Evolutionary conservation across 2,113 vertebrate species (phyloP).

Genomic region (Amia ocellicauda): DNA sequence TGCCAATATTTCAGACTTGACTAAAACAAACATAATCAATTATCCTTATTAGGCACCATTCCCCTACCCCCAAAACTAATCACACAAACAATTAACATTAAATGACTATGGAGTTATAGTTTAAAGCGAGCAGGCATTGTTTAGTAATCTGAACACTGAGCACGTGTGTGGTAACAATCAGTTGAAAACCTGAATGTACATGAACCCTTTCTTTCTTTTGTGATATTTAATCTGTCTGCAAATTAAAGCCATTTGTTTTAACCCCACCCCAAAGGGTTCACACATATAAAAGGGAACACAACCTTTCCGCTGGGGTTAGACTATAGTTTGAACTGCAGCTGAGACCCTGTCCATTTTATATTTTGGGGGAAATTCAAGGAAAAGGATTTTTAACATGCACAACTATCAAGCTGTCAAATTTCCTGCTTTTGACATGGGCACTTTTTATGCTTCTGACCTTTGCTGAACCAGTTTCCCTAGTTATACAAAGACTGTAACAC

Average conservation of each 20-base stretch:
- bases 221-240: conserved; percentile 25
- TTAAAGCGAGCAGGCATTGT: conserved; percentile 7
- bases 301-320: conserved; percentile 25
- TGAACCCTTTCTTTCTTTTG: conserved; percentile 17
- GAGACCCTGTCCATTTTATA: conserved; percentile 25
- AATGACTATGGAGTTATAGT: conserved; percentile 6
- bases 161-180: conserved; percentile 11
- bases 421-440: conserved; percentile 32
- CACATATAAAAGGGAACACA: conserved; percentile 24
- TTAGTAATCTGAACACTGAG: conserved; percentile 12
- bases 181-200: conserved; percentile 10
- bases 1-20: no score
- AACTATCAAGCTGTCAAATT: conserved; percentile 32
- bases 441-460: conserved; percentile 29
- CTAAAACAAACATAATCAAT: no score
- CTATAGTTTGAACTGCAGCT: conserved; percentile 17
- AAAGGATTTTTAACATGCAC: conserved; percentile 27
- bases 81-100: background rate
- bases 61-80: background rate
- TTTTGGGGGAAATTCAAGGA: conserved; percentile 30
- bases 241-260: conserved; percentile 18
- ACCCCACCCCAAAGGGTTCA: conserved; percentile 19
- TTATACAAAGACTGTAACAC: conserved; percentile 8
- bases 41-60: no score
- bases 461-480: conserved; percentile 24